Evolutionary conservation across 1,140 invertebrate species (phyloP).

Genomic region (Dufourea novaeangliae): DNA sequence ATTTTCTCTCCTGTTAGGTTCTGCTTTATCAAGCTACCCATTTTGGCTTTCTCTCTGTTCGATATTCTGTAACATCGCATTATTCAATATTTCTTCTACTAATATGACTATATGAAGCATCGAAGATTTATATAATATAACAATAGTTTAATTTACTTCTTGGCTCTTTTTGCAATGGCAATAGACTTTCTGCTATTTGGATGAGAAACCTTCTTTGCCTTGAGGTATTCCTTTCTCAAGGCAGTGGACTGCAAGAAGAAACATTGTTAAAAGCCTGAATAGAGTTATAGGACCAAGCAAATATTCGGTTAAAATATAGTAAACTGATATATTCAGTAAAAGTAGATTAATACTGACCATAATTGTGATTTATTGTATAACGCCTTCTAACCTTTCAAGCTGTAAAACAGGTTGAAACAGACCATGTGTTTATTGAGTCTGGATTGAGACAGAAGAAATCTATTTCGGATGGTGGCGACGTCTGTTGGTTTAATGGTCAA

Average conservation of each 20-base stretch:
- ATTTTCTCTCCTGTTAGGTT: slow-evolving; percentile 88
- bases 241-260: slow-evolving; percentile 56
- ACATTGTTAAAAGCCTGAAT: background rate
- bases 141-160: slow-evolving; percentile 78
- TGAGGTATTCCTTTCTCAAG: slow-evolving; percentile 81
- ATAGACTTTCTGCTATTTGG: slow-evolving; percentile 90
- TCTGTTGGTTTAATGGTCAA: background rate
- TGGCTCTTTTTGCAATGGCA: slow-evolving; percentile 85
- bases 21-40: slow-evolving; percentile 85
- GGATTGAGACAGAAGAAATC: background rate
- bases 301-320: background rate
- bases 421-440: background rate
- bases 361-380: background rate
- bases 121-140: slow-evolving; percentile 20
- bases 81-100: background rate
- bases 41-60: slow-evolving; percentile 85
- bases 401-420: no score
- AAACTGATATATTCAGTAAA: background rate
- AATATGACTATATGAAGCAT: background rate
- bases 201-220: slow-evolving; percentile 84
- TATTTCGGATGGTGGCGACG: background rate
- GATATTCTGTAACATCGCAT: slow-evolving; percentile 78
- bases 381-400: background rate
- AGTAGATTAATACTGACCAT: slow-evolving; percentile 18
- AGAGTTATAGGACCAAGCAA: background rate